phyloP scores from a whole-genome alignment of 2,888 invertebrate genomes.

The Galeruca laticollis region DNA sequence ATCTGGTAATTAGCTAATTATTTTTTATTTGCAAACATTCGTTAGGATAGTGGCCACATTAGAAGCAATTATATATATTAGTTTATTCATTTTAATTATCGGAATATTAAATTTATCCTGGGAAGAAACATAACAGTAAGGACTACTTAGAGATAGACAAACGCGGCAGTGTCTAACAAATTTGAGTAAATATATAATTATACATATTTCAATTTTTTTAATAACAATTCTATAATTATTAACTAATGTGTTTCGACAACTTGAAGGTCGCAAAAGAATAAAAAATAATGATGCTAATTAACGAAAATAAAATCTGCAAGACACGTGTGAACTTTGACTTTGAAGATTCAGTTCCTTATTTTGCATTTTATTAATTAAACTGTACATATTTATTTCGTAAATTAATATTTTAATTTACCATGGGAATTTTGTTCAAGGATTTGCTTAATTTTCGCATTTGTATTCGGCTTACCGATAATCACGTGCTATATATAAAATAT shows the following conservation, averaged over 20 bases:
- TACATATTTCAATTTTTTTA: background rate
- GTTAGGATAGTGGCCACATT: background rate
- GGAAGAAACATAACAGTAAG: too few species aligned
- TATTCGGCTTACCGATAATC: background rate
- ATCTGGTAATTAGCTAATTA: background rate
- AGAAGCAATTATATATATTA: too few species aligned
- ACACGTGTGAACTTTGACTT: constrained; percentile 34
- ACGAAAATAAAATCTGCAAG: constrained; percentile 24
- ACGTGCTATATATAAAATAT: constrained; percentile 2
- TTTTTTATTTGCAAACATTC: background rate
- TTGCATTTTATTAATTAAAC: constrained; percentile 13
- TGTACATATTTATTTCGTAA: background rate
- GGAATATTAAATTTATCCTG: too few species aligned
- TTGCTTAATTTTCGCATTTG: constrained; percentile 3
- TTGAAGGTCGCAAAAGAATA: background rate
- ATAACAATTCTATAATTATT: background rate
- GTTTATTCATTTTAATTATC: too few species aligned
- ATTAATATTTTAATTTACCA: constrained; percentile 7
- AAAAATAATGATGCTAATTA: constrained; percentile 7
- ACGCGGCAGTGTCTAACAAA: too few species aligned
- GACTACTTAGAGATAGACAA: too few species aligned
- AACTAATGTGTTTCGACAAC: background rate
- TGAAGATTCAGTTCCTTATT: constrained; percentile 24
- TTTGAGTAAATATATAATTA: background rate
- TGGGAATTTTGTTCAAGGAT: constrained; percentile 11